Base-by-base conservation (phyloP, 1,140 invertebrate species). In the Sitobion miscanthi region DNA sequence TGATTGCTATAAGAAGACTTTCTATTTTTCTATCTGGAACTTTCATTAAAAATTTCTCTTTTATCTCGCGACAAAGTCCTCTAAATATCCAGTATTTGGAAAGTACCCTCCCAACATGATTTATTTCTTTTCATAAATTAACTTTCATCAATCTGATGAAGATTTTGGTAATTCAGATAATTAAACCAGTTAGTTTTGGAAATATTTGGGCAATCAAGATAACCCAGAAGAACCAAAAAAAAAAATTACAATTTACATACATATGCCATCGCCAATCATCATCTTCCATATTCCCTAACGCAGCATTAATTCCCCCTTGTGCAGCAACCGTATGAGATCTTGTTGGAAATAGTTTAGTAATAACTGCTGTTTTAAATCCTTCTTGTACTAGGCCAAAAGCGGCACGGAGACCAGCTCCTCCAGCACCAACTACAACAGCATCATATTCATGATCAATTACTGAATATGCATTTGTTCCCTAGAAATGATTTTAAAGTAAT, bases 311-410 rank as follows among this genome's bases (percentile, higher is more conserved):
- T 93, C 99, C 99, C 94, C 99, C 98, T 95, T 99, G 99, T 38
- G 99, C 99, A 94, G 99, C 99, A 25, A 99, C 99, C 3, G 99
- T 99, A 95, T 99, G 99, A 88, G 98, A 99, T 93, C 98, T 96
- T 3, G 98, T 99, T 0, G 99, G 99, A 95, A 99, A 99, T 42
- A 99, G 95, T 96, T 99, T 99, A n/a, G 99, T 99, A 77, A 99
- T 97, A 47, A 99, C 99, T 62, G 99, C 99, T 20, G 99, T 99
- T 94, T 98, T 98, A 94, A 99, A 99, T 25, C 99, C 99, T 95
- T 99, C 98, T 94, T 98, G 97, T 1, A 99, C 98, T 42, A 99
- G 96, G 94, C 99, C 99, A 95, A 99, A 99, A 6, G 99, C 99
- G 49, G 99, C 99, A 94, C 99, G 96, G 0, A 99, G 96, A 54